Percentiles rank a stretch among this genome's conserved stretches.
Conservation (phyloP, 1,140 invertebrate species). For the Agrilus planipennis region DNA sequence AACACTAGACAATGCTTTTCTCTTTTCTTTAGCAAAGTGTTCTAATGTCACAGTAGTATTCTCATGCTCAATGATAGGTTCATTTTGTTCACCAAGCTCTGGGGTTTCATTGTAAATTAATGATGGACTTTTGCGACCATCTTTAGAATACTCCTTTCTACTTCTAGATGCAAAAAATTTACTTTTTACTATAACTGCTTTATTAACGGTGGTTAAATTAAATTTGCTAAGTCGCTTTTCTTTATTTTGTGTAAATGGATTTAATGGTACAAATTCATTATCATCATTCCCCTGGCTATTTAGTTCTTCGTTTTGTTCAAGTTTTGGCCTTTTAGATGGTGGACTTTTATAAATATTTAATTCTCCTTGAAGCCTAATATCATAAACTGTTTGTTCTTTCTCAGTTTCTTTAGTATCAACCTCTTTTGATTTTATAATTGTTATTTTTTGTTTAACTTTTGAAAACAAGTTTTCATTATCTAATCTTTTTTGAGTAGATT, state of each 20-base stretch:
- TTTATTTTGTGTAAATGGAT: slow-evolving; percentile 14
- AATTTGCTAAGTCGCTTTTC: slow-evolving; percentile 24
- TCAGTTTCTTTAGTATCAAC: neutral
- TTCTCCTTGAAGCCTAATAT: slow-evolving; percentile 10
- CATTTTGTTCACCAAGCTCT: no score
- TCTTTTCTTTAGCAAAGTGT: no score
- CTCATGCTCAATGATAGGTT: no score
- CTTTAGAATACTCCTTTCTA: no score
- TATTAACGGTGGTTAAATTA: slow-evolving; percentile 10
- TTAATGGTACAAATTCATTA: slow-evolving; percentile 10
- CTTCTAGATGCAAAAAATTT: no score
- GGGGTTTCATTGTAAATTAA: no score
- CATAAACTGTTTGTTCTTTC: slow-evolving; percentile 4
- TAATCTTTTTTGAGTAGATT: neutral
- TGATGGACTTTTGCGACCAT: no score
- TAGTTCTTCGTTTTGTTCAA: slow-evolving; percentile 4
- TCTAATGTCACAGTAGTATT: no score
- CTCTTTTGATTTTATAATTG: neutral
- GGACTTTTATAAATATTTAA: neutral
- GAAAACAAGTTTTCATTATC: slow-evolving; percentile 4
- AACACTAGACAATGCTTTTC: no score
- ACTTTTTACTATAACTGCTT: slow-evolving; percentile 17
- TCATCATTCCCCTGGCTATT: slow-evolving; percentile 6
- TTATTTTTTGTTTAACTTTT: slow-evolving; percentile 2
- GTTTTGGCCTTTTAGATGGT: neutral